Base-by-base conservation (phyloP, 1,140 invertebrate species). In the Trissolcus basalis region DNA sequence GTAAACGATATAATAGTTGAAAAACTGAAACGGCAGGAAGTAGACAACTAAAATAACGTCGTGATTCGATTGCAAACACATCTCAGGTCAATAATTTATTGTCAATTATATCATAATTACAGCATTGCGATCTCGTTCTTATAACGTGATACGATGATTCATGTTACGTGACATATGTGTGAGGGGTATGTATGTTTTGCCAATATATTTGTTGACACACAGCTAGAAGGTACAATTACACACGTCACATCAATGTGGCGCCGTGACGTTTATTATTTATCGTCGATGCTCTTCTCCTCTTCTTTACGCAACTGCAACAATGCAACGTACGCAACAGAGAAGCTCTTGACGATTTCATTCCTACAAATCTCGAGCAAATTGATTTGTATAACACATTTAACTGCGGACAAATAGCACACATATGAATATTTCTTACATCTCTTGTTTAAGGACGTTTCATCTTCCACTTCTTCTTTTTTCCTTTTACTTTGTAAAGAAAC, bases 341-440 rank as follows among this genome's bases (percentile, higher is more conserved):
- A 70, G 73, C 65, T 76, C 65, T 69, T 76, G 73, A 76, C 73
- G 65, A 76, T 76, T 70, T 76, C 73, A 70, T 76, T 65, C 73
- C 73, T 76, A 76, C 73, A 76, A 70, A 76, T 76, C 73, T 76
- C 73, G 73, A 76, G 73, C 73, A 76, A 76, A 75, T 63, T 76
- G 48, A 70, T 65, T 76, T 50, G 65, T 60, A 76, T 70, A 76
- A 76, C 60, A 76, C 60, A 65, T 65, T 76, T 70, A 70, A 76
- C 73, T 76, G 73, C 65, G 60, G 65, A 76, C 73, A 76, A 76
- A 76, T 76, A 76, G 65, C 73, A 76, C 54, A 75, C 32, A 47
- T 65, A 76, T 76, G 72, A 75, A 64, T 69, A 75, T 49, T 69
- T 75, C 39, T 63, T 48, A 74, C 71, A 74, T 41, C 6, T 58